phyloP scores from a whole-genome alignment of 2,888 invertebrate species.

The Muscina levida region DNA sequence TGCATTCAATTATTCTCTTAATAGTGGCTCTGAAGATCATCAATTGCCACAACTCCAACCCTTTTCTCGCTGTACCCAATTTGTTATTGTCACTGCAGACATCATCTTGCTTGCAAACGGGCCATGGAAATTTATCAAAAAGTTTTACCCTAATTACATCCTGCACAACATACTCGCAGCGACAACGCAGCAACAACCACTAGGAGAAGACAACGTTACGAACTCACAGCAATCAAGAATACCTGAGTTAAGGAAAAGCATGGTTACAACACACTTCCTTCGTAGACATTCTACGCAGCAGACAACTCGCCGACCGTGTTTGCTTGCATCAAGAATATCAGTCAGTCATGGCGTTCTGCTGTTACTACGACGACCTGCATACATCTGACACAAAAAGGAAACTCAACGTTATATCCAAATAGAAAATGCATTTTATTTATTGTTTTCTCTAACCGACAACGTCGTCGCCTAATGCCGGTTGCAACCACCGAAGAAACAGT shows the following conservation, averaged over 20 bases:
- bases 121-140: constrained; percentile 62
- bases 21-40: constrained; percentile 30
- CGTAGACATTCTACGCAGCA: neutral
- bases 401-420: too few species aligned
- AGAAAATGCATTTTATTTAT: constrained; percentile 62
- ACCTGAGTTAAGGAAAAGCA: neutral
- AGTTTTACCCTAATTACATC: constrained; percentile 66
- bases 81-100: neutral
- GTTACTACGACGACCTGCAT: neutral
- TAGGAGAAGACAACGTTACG: neutral
- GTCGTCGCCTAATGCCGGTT: constrained; percentile 26
- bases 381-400: constrained; percentile 19
- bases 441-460: constrained; percentile 23
- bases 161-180: constrained; percentile 60
- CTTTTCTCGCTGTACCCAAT: neutral
- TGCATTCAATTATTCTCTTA: neutral
- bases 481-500: constrained; percentile 17
- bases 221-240: neutral
- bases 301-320: constrained; percentile 11
- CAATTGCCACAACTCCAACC: constrained; percentile 32
- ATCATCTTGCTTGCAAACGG: constrained; percentile 26
- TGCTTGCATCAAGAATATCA: too few species aligned
- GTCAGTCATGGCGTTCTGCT: constrained; percentile 27
- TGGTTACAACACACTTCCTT: constrained; percentile 13
- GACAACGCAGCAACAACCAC: too few species aligned